Base-by-base conservation (phyloP, 2,113 vertebrate genomes). In the Spilogale gracilis region DNA sequence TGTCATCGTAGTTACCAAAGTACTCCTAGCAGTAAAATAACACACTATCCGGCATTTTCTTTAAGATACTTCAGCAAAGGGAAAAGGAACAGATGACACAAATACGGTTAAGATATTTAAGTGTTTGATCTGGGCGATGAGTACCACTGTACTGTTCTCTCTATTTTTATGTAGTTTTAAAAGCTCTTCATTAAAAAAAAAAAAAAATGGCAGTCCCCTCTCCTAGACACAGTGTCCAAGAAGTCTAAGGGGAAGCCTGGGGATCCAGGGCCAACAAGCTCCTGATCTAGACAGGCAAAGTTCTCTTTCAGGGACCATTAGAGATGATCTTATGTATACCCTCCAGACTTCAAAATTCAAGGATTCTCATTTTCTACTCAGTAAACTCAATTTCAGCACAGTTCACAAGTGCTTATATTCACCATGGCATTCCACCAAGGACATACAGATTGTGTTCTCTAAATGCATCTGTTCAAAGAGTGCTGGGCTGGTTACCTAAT, bases 181-280 rank as follows among this genome's bases (percentile, higher is more conserved):
- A 84, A 93, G 80, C n/a, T 95, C 84, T 87, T 92, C 85, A 85
- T 63, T 48, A 69, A 52, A n/a, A n/a, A n/a, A n/a, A n/a, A n/a
- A n/a, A n/a, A n/a, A n/a, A n/a, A n/a, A n/a, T 38, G 38, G 38
- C 38, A 38, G 38, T 38, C 38, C n/a, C 23, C 43, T 30, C 69
- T 65, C 45, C 69, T 69, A 92, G 48, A 91, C 14, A 79, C 0
- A 84, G 85, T 27, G 65, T 18, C 12, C 3, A 18, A 73, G n/a
- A 58, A 65, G n/a, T 50, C 76, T 71, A 79, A 38, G 48, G 23
- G 30, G 2, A 82, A 18, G 48, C 14, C 71, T 12, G 52, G 11
- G 17, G 20, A 85, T 38, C 43, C 83, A 52, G 9, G 69, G 60
- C 80, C 58, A 30, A 63, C 56, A 89, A 94, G 67, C 9, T 80